A percentile compares a stretch with the other conserved stretches of the same genome.
Conservation (phyloP, 2,113 vertebrate genomes). For the Amphiprion percula region DNA sequence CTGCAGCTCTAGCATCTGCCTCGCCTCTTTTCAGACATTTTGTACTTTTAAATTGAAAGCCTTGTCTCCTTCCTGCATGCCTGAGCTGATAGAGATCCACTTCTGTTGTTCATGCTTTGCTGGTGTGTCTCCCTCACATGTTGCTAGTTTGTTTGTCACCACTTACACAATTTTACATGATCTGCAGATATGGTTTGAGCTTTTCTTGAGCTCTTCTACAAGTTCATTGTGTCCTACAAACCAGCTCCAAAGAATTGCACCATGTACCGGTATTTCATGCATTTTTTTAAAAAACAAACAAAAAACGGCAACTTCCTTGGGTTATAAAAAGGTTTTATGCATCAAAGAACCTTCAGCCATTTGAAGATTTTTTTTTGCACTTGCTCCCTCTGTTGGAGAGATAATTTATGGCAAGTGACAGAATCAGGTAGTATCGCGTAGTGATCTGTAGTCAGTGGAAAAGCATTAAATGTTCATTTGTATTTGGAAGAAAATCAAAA, state of each 20-base stretch:
- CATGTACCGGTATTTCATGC: no score
- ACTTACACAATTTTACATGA: slow-evolving; percentile 11
- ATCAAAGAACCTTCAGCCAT: not conserved
- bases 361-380: not conserved
- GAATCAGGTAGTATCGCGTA: not conserved
- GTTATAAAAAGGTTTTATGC: not conserved
- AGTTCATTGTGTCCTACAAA: no score
- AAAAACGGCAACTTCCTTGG: not conserved
- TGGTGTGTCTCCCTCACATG: not conserved
- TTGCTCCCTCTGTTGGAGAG: slow-evolving; percentile 62
- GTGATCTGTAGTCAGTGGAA: not conserved
- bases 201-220: not conserved
- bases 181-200: not conserved
- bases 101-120: not conserved
- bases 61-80: not conserved
- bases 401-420: not conserved
- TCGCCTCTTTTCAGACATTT: not conserved
- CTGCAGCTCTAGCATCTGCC: not conserved
- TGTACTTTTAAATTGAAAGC: not conserved
- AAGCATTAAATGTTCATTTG: not conserved
- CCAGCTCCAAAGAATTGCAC: no score
- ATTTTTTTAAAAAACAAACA: no score
- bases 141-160: not conserved
- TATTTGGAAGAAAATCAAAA: not conserved
- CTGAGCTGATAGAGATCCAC: slow-evolving; percentile 28